phyloP scores from a whole-genome alignment of 2,888 invertebrate genomes.

The Flexamia atlantica region DNA sequence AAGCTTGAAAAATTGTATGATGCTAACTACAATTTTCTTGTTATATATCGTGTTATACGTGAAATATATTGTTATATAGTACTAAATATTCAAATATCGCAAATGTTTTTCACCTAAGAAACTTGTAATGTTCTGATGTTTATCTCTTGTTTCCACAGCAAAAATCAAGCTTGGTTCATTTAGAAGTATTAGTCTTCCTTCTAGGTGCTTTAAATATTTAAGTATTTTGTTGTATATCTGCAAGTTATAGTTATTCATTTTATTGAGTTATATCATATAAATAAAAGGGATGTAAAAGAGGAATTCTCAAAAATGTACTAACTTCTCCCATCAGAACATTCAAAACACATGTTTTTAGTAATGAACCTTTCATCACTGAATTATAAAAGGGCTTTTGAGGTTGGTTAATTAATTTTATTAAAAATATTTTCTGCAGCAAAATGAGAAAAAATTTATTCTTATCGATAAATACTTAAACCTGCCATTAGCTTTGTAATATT shows the following conservation, averaged over 20 bases:
- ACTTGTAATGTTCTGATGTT: not conserved
- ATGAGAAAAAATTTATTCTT: no score
- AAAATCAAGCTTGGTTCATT: not conserved
- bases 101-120: not conserved
- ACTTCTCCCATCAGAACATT: no score
- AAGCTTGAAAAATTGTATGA: no score
- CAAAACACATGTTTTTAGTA: no score
- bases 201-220: not conserved
- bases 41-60: no score
- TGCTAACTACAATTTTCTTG: no score
- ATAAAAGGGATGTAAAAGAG: not conserved
- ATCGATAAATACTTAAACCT: no score
- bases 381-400: no score
- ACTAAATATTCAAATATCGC: conserved; percentile 2
- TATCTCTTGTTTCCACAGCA: not conserved
- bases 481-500: no score
- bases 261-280: not conserved
- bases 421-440: no score
- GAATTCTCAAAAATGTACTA: not conserved
- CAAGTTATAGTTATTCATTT: not conserved
- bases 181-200: not conserved
- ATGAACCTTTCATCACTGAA: no score
- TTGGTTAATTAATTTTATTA: no score
- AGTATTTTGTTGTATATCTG: not conserved
- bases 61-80: not conserved